Base-by-base conservation (phyloP, 2,797 vertebrate genomes). In the Atherinosoma microstoma region DNA sequence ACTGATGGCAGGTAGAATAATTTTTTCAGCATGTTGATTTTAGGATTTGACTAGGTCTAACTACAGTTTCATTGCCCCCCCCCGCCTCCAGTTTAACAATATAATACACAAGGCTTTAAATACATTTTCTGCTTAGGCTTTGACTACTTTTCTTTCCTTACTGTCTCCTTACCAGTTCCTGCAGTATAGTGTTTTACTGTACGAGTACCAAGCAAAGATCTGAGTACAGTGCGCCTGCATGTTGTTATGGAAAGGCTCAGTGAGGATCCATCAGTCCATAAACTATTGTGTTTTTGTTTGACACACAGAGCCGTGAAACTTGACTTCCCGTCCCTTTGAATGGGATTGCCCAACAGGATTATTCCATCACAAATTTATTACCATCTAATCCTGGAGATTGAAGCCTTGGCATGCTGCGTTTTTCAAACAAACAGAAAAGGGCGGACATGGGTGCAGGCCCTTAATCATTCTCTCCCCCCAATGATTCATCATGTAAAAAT, bases 301-400 rank as follows among this genome's bases (percentile, higher is more conserved):
- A 92, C 85, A 81, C 64, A 49, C 67, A 78, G 58, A 66, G 78
- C 87, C 87, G 84, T 84, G 89, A 92, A 93, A 86, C 66, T 72
- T 30, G 0, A 87, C 87, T 92, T 92, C 84, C 87, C 67, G 40
- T 88, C 62, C 73, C 78, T 76, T 75, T 45, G 78, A 84, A 75
- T 64, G 67, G 80, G 80, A 90, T 91, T 89, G 89, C 69, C 88
- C 76, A 79, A 80, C 66, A 34, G 68, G 78, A 89, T 89, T 89
- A 87, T 91, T 90, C 87, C 85, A 89, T 85, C 87, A 86, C 71
- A 76, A 76, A 83, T 90, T 91, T 90, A 92, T 94, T 90, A 80
- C 78, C 77, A 67, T 76, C 71, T 91, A 91, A 93, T 93, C 88
- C 85, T n/a, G 24, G 18, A 87, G 80, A 87, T 90, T 87, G 89